phyloP scores from a whole-genome alignment of 2,888 invertebrate genomes.

The Pharmacophagus antenor region DNA sequence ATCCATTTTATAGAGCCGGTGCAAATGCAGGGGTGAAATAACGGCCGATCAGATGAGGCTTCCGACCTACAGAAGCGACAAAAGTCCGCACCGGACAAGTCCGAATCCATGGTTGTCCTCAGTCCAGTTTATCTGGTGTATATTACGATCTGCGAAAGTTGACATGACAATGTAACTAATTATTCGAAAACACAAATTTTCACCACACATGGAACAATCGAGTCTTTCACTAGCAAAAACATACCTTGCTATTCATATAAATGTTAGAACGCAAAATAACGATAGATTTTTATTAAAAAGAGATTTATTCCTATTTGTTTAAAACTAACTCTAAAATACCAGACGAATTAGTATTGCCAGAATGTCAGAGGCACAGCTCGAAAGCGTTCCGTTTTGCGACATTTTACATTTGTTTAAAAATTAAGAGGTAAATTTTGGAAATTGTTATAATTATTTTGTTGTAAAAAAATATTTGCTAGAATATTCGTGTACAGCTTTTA shows the following conservation, averaged over 20 bases:
- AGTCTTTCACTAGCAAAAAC: conserved; percentile 31
- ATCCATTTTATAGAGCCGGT: conserved; percentile 99
- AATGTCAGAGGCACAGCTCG: conserved; percentile 1
- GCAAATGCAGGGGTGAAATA: conserved; percentile 99
- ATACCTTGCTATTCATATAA: conserved; percentile 47
- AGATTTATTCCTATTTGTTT: conserved; percentile 58
- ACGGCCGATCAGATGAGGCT: conserved; percentile 92
- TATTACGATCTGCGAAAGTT: conserved; percentile 61
- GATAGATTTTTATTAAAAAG: conserved; percentile 48
- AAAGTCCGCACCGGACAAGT: conserved; percentile 88
- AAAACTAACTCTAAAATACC: conserved; percentile 53
- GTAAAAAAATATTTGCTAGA: background rate
- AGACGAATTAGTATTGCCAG: conserved; percentile 44
- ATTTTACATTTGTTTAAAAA: background rate
- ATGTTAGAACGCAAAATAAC: conserved; percentile 45
- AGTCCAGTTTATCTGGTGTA: conserved; percentile 71
- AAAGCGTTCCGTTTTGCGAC: background rate
- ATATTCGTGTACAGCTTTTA: too few species aligned
- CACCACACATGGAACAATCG: background rate
- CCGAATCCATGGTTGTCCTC: conserved; percentile 73
- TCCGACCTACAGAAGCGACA: conserved; percentile 99
- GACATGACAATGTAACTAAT: conserved; percentile 37
- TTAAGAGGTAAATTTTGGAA: background rate
- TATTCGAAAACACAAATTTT: conserved; percentile 22
- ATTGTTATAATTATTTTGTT: background rate